Percentiles rank a stretch among this genome's conserved stretches.
Conservation (phyloP, 2,888 invertebrate genomes). For the Spodoptera littoralis region DNA sequence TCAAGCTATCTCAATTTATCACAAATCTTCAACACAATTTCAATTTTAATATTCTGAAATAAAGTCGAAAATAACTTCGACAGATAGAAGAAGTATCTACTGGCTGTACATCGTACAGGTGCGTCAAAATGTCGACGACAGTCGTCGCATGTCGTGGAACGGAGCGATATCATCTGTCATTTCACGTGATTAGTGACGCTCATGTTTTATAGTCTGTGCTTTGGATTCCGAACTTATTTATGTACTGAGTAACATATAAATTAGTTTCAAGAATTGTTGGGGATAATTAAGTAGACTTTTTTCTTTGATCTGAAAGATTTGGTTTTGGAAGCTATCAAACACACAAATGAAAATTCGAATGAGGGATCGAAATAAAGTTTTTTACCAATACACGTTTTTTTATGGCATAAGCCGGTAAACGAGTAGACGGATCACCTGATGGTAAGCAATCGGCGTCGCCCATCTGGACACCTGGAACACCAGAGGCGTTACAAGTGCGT, state of each 20-base stretch:
- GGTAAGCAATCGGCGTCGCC: too few species aligned
- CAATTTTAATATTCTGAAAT: too few species aligned
- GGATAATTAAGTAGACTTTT: conserved; percentile 17
- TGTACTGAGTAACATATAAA: conserved; percentile 37
- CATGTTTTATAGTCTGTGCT: conserved; percentile 55
- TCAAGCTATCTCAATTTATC: too few species aligned
- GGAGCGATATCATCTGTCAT: conserved; percentile 71
- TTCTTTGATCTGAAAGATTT: not conserved
- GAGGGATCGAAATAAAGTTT: too few species aligned
- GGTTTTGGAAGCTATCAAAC: conserved; percentile 2
- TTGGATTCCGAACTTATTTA: conserved; percentile 45
- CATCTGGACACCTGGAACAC: too few species aligned
- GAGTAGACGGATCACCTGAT: too few species aligned
- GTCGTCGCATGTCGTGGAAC: conserved; percentile 67
- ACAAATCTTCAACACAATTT: too few species aligned
- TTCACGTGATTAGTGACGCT: conserved; percentile 73
- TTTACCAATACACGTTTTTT: too few species aligned
- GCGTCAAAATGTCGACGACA: conserved; percentile 64
- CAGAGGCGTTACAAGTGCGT: too few species aligned
- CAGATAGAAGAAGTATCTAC: too few species aligned
- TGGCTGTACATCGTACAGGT: conserved; percentile 55
- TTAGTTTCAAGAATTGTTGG: conserved; percentile 39
- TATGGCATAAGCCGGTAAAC: too few species aligned
- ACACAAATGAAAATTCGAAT: not conserved
- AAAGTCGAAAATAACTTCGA: too few species aligned